Base-by-base conservation (phyloP, 2,888 invertebrate genomes). In the Drosophila robusta region DNA sequence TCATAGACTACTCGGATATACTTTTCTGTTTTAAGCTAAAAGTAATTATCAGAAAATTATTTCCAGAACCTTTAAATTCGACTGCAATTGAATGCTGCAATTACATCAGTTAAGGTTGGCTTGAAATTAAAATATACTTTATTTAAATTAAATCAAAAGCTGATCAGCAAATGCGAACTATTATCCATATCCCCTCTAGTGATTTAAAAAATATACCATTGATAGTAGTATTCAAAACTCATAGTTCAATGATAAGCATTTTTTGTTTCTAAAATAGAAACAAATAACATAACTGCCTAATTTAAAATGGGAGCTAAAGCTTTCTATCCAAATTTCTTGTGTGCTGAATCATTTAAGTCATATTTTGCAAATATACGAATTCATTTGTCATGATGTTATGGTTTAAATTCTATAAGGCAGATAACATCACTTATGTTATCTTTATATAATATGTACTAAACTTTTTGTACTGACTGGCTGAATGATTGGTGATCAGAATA, bases 21-120 rank as follows among this genome's bases (percentile, higher is more conserved):
- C 29, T 2, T 32, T n/a, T 32, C 46, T 54, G 16, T 46, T 46
- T 16, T 8, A 36, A 64, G 9, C 22, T 7, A 16, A 26, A 50
- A 39, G 24, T 52, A 36, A 46, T 29, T 42, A 22, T 2, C 11
- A 29, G 2, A 11, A 45, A 29, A 29, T 8, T 29, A 56, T 26
- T 54, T 34, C 8, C 18, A 47, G 44, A 45, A 38, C 26, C 16
- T 12, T 22, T 26, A 36, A 9, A 51, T 55, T 24, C 16, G 18
- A 14, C 14, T 7, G 78, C 44, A 78, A 78, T 77, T 62, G 26
- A 46, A 22, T 16, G 32, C 18, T 6, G 1, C 16, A 51, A 60
- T 78, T 78, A 49, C 78, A 54, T 78, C 78, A 78, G 69, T 61
- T 60, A 32, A 55, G 18, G 24, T 45, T 51, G 41, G 50, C 38